Conservation (phyloP, 2,888 invertebrate genomes). For the Leptinotarsa juncta region DNA sequence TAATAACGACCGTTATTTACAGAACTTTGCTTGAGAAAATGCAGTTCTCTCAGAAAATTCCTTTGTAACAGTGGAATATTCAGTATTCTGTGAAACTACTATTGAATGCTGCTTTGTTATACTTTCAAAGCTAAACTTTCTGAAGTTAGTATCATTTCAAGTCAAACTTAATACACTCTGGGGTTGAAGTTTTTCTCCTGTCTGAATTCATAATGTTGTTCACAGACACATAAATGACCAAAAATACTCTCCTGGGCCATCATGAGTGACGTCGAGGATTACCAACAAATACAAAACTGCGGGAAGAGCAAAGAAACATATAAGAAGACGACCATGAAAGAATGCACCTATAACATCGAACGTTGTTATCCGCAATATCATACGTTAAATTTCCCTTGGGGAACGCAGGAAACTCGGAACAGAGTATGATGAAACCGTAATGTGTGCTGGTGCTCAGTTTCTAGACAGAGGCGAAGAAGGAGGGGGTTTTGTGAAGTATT, state of each 20-base stretch:
- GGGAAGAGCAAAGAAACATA: slow-evolving; percentile 17
- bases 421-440: slow-evolving; percentile 59
- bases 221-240: background rate
- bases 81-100: no score
- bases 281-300: slow-evolving; percentile 20
- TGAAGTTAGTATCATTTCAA: no score
- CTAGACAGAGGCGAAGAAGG: background rate
- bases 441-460: slow-evolving; percentile 43
- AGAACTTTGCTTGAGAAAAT: no score
- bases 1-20: no score
- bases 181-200: background rate
- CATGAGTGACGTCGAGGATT: slow-evolving; percentile 4
- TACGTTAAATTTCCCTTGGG: slow-evolving; percentile 64
- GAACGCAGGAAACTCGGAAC: slow-evolving; percentile 54
- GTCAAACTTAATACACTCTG: no score
- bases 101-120: no score
- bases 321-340: slow-evolving; percentile 53
- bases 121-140: no score
- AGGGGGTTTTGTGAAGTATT: background rate
- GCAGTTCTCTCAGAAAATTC: no score
- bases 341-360: slow-evolving; percentile 61
- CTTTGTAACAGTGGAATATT: no score
- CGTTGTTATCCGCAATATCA: slow-evolving; percentile 62
- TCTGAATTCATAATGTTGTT: background rate
- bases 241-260: background rate